Evolutionary conservation across 2,113 vertebrate species (phyloP).

Genomic region (Acinonyx jubatus): DNA sequence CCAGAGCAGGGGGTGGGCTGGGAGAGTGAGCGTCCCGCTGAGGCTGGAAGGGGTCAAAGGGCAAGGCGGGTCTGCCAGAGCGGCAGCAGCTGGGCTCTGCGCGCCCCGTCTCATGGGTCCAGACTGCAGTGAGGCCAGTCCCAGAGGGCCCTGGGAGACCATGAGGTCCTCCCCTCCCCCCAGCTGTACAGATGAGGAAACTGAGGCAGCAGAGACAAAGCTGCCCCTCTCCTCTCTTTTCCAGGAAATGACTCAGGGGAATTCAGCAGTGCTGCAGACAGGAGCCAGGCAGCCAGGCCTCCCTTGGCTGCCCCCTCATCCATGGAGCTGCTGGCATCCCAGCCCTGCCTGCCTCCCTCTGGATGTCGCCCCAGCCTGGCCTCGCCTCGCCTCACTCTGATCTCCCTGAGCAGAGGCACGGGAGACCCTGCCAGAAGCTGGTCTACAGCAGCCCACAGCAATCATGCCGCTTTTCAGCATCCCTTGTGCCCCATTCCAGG

Average conservation of each 20-base stretch:
- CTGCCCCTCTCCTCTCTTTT: background rate
- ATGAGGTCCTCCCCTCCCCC: background rate
- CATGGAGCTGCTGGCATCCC: background rate
- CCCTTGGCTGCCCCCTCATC: background rate
- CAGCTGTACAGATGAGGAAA: background rate
- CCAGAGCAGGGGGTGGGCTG: background rate
- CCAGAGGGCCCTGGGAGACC: background rate
- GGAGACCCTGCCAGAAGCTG: background rate
- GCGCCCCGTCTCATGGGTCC: background rate
- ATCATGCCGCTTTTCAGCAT: background rate
- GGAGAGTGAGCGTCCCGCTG: background rate
- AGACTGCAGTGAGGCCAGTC: background rate
- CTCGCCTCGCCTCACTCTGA: background rate
- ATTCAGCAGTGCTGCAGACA: background rate
- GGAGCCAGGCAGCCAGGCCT: background rate
- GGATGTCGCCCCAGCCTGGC: background rate
- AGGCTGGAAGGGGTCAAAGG: background rate
- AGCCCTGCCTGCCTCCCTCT: background rate
- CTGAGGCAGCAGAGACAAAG: background rate
- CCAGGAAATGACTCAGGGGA: constrained; percentile 64
- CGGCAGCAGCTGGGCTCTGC: background rate
- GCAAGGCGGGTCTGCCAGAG: background rate
- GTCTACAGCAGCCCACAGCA: too few relatives aligned
- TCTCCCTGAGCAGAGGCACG: background rate
- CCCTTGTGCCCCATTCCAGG: background rate